phyloP scores from a whole-genome alignment of 2,888 invertebrate species.

The Chironomus tentans region DNA sequence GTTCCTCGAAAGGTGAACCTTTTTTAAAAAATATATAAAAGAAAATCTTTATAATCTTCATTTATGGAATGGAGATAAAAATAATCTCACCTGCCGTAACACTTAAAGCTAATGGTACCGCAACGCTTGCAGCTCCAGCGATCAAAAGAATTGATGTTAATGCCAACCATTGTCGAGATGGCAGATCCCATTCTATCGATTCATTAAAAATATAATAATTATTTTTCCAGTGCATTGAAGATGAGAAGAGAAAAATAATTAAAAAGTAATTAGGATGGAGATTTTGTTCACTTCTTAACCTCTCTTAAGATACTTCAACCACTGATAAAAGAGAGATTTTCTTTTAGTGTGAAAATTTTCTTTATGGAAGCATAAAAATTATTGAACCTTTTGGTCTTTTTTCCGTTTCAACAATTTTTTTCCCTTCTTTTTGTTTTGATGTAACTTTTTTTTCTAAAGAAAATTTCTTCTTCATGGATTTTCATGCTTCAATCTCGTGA shows the following conservation, averaged over 20 bases:
- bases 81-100: slow-evolving; percentile 51
- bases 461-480: too few species aligned
- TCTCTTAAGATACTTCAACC: background rate
- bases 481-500: too few species aligned
- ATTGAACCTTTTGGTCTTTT: background rate
- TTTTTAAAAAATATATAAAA: background rate
- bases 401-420: background rate
- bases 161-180: slow-evolving; percentile 64
- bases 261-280: slow-evolving; percentile 11
- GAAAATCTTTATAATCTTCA: background rate
- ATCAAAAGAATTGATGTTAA: slow-evolving; percentile 65
- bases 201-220: background rate
- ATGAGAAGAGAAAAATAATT: background rate
- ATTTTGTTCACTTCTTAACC: background rate
- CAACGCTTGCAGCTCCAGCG: slow-evolving; percentile 70
- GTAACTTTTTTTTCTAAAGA: background rate
- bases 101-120: slow-evolving; percentile 67
- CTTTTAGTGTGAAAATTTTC: background rate
- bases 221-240: background rate
- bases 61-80: background rate
- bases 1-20: slow-evolving; percentile 67
- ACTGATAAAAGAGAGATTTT: too few species aligned
- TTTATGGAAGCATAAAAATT: background rate
- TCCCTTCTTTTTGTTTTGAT: background rate
- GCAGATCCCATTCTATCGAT: slow-evolving; percentile 46